Base-by-base conservation (phyloP, 2,888 invertebrate genomes). In the Synergus itoensis region DNA sequence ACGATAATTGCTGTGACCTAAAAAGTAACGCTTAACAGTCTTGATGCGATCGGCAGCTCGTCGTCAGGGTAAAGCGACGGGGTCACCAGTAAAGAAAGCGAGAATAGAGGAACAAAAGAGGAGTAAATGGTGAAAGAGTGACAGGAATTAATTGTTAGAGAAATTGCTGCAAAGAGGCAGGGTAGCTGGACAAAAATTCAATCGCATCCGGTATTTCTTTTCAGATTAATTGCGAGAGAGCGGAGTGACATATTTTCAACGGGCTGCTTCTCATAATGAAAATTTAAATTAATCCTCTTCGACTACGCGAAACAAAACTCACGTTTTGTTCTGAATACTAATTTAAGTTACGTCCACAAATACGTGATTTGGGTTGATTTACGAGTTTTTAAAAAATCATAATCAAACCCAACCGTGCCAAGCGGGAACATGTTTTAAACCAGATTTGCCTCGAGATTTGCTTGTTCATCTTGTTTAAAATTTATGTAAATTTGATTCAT, bases 1-100 rank as follows among this genome's bases (percentile, higher is more conserved):
- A 53, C 69, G 85, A 87, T 89, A 88, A 89, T 89, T 89, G 86
- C 86, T 84, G 45, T 86, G 88, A 88, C 87, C 89, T 86, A 85
- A 82, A 87, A 88, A 87, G 82, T 81, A 79, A 75, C 84, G 82
- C 86, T 85, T 86, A 86, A 86, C 84, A 83, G 84, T 85, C 85
- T 84, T 84, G 79, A 79, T 82, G 82, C 84, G 86, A 87, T 86
- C 87, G 83, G 28, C 48, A 69, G 45, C n/a, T 69, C 14, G 67
- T 67, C 67, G 67, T 67, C 67, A 67, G 28, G 8, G 18, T 28
- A 67, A 67, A 67, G 43, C 21, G 45, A 45, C 64, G 41, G 40
- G 16, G 64, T 64, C 18, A 57, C 36, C 57, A 57, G 57, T 12
- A 64, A 64, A 41, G 64, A n/a, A 41, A n/a, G 40, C 40, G 9